Conservation (phyloP, 2,113 vertebrate genomes). For the Cichladusa arquata region DNA sequence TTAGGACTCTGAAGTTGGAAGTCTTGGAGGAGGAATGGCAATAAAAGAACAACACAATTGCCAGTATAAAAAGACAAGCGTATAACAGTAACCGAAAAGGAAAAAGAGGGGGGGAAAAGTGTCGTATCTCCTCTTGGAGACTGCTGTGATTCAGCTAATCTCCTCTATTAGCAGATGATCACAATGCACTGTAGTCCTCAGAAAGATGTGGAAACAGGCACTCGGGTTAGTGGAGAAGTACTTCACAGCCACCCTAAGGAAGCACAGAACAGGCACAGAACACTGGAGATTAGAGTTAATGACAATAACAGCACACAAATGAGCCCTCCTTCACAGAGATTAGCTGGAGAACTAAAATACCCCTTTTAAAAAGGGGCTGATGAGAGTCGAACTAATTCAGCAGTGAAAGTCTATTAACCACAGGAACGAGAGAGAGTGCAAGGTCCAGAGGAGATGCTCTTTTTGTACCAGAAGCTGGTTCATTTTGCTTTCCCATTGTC, state of each 20-base stretch:
- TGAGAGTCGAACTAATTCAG: neutral
- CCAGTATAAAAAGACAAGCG: conserved; percentile 29
- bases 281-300: conserved; percentile 24
- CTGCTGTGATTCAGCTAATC: conserved; percentile 50
- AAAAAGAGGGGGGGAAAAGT: fast-evolving
- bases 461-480: neutral
- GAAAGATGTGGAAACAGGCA: neutral
- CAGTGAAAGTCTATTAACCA: fast-evolving
- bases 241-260: conserved; percentile 16
- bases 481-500: neutral
- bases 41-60: conserved; percentile 48
- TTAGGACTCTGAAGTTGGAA: conserved; percentile 54
- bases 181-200: conserved; percentile 7
- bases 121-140: neutral
- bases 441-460: neutral
- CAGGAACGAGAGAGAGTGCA: neutral
- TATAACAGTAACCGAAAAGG: neutral
- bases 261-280: conserved; percentile 6
- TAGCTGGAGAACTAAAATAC: neutral
- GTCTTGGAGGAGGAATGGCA: conserved; percentile 27
- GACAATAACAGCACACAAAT: conserved; percentile 37
- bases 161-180: conserved; percentile 36
- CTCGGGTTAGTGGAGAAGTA: neutral
- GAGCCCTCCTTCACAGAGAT: neutral
- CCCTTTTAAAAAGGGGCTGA: neutral